phyloP scores from a whole-genome alignment of 2,113 vertebrate species.

The Neogale vison region DNA sequence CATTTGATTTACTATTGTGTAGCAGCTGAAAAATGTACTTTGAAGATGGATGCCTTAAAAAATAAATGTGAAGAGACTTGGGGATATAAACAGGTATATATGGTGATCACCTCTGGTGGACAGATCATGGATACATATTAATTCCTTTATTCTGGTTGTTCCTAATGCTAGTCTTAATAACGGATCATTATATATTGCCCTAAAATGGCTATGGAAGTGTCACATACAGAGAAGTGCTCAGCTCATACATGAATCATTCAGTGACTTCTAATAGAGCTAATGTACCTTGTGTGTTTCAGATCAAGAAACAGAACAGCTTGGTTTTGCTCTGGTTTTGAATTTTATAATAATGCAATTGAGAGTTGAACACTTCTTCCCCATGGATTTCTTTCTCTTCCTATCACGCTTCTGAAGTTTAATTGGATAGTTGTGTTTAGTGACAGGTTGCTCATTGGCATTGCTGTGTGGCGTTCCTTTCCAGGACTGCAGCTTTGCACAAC shows the following conservation, averaged over 20 bases:
- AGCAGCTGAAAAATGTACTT: background rate
- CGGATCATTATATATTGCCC: background rate
- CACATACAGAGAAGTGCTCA: background rate
- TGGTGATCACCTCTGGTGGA: background rate
- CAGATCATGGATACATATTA: background rate
- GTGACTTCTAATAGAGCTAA: background rate
- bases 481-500: too few species aligned
- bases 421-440: too few species aligned
- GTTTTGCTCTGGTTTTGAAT: background rate
- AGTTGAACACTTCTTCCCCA: background rate
- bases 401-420: background rate
- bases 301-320: background rate
- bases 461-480: background rate
- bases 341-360: background rate
- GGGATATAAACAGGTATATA: background rate
- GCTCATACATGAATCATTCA: background rate
- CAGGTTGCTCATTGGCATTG: fast-evolving
- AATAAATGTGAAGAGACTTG: background rate
- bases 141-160: background rate
- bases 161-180: background rate
- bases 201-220: background rate
- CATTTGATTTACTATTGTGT: background rate
- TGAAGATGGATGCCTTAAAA: background rate
- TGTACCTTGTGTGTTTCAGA: background rate
- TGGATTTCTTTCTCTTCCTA: background rate